These are phyloP conservation scores for Orthosia gothica DNA, from an alignment of 2,888 invertebrate species.

Conservation along the genomic window DNA sequence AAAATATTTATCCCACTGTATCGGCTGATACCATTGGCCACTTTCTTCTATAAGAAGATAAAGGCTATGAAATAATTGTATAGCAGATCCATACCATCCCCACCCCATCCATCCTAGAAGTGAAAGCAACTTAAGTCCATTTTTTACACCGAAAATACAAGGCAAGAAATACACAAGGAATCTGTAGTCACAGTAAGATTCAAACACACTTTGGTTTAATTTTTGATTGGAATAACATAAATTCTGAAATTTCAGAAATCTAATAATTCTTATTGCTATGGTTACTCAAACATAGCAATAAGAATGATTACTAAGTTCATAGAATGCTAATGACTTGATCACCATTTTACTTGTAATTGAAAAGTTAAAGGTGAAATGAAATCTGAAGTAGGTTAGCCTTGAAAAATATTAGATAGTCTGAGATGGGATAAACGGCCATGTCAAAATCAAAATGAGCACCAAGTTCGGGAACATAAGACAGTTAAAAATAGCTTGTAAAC, in stretches of 20 bases:
- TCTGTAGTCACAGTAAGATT: neutral
- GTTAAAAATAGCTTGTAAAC: neutral
- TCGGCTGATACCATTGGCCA: neutral
- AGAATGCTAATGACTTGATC: no score
- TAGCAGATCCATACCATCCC: slow-evolving; percentile 1
- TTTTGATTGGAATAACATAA: neutral
- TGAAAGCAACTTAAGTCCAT: slow-evolving; percentile 26
- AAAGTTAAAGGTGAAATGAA: neutral
- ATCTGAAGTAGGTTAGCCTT: neutral
- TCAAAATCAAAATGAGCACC: neutral
- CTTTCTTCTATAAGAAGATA: neutral
- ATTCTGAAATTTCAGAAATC: neutral
- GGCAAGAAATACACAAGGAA: neutral
- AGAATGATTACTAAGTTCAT: no score
- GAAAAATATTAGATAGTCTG: neutral
- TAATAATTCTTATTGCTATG: no score
- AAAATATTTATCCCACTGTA: slow-evolving; percentile 1
- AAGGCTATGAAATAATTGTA: slow-evolving; percentile 1
- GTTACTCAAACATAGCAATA: no score
- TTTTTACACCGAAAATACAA: slow-evolving; percentile 3
- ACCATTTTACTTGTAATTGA: slow-evolving; percentile 2
- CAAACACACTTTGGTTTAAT: neutral
- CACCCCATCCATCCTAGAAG: slow-evolving; percentile 23
- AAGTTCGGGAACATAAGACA: neutral
- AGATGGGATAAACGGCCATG: neutral